Conservation (phyloP, 2,113 vertebrate species). For the Eleginops maclovinus region DNA sequence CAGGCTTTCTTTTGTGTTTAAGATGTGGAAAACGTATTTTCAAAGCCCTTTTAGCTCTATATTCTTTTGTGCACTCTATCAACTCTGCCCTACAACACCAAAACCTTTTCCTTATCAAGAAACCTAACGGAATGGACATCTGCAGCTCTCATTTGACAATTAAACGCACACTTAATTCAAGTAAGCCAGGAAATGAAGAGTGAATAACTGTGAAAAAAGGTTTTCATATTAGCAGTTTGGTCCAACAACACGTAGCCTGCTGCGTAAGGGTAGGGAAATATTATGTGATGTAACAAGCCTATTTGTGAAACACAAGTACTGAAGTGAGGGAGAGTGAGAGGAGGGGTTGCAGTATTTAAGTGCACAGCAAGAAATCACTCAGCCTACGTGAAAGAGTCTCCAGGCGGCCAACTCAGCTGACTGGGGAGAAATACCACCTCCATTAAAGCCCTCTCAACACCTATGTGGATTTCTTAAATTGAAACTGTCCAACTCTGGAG, state of each 20-base stretch:
- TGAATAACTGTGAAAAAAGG: constrained; percentile 44
- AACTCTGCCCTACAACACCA: neutral
- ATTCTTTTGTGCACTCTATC: constrained; percentile 28
- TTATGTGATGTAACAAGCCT: constrained; percentile 70
- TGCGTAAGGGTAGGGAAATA: constrained; percentile 46
- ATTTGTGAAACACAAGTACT: constrained; percentile 66
- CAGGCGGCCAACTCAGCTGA: constrained; percentile 62
- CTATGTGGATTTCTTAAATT: constrained; percentile 72
- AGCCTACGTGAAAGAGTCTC: constrained; percentile 56
- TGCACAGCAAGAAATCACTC: constrained; percentile 73
- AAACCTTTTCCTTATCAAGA: neutral
- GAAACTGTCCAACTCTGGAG: constrained; percentile 62
- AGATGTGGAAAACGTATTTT: constrained; percentile 1
- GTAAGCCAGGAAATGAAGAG: constrained; percentile 33
- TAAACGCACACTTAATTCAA: constrained; percentile 33
- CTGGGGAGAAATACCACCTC: constrained; percentile 49
- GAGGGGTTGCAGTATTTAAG: constrained; percentile 60
- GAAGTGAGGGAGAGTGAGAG: constrained; percentile 29
- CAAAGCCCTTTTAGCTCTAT: constrained; percentile 19
- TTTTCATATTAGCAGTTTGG: constrained; percentile 59
- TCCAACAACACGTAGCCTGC: constrained; percentile 55
- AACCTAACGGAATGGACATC: constrained; percentile 16
- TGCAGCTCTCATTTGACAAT: constrained; percentile 5
- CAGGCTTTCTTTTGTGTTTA: constrained; percentile 24
- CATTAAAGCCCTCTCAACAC: constrained; percentile 69